A percentile compares a stretch with the other conserved stretches of the same genome.
Conservation (phyloP, 2,113 vertebrate genomes). For the Indri indri region DNA sequence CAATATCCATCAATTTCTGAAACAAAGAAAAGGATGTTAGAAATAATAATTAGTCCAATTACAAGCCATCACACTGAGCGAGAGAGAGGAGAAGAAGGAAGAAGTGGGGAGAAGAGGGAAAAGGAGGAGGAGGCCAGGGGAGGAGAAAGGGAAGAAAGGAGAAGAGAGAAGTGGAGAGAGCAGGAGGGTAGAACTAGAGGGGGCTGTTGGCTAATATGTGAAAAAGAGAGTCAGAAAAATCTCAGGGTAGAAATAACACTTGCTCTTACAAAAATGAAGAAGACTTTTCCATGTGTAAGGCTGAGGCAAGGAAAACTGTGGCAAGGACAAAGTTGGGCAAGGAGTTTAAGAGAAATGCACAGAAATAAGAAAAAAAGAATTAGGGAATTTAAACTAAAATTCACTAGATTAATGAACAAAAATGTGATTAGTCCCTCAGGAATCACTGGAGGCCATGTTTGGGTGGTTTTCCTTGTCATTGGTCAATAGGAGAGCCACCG, state of each 20-base stretch:
- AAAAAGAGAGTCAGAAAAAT: neutral
- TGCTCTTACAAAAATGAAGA: neutral
- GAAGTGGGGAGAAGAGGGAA: neutral
- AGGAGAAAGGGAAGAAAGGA: neutral
- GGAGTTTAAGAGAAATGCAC: neutral
- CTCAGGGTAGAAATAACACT: neutral
- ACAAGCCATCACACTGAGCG: neutral
- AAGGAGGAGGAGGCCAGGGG: too few species aligned
- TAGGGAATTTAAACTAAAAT: neutral
- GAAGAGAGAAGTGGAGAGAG: too few species aligned
- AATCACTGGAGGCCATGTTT: neutral
- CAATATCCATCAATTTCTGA: neutral
- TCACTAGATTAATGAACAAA: neutral
- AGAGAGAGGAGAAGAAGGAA: neutral
- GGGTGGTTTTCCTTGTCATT: neutral
- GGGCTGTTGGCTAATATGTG: neutral
- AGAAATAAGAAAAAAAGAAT: neutral
- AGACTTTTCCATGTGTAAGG: neutral
- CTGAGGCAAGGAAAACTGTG: rapidly evolving
- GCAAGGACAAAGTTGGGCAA: neutral
- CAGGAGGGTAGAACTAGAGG: neutral
- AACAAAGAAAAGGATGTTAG: conserved; percentile 26
- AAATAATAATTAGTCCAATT: neutral
- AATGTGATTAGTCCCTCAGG: neutral
- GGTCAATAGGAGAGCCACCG: neutral